Percentiles rank a stretch among this genome's conserved stretches.
These are phyloP conservation scores for Montipora efflorescens DNA, from an alignment of 64 coral and sea anemone species.

Conservation along the genomic window DNA sequence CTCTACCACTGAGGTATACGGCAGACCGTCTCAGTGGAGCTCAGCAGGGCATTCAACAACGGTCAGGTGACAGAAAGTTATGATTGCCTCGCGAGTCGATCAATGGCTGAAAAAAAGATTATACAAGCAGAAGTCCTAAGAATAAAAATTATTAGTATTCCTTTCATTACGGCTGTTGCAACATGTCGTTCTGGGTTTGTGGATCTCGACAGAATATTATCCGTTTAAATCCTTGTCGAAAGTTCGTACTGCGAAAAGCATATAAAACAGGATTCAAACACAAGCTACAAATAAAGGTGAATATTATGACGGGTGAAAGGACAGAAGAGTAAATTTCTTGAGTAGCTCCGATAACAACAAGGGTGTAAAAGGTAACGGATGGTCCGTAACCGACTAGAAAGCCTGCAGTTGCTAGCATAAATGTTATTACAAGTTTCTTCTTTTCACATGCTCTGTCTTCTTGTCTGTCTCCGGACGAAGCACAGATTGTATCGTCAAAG, in stretches of 20 bases:
- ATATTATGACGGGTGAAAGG: neutral
- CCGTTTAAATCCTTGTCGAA: neutral
- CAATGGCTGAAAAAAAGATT: too few species aligned
- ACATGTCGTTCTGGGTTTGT: neutral
- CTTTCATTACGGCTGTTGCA: too few species aligned
- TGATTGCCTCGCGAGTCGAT: too few species aligned
- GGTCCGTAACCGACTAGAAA: neutral
- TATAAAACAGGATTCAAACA: neutral
- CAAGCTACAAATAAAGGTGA: neutral
- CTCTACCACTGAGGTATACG: too few species aligned
- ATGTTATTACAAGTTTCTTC: constrained; percentile 16
- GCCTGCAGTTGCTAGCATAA: neutral
- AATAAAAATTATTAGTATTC: too few species aligned
- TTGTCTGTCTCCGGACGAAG: neutral
- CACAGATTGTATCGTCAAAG: constrained; percentile 44
- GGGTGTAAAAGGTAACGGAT: neutral
- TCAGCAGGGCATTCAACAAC: too few species aligned
- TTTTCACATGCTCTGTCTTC: constrained; percentile 21
- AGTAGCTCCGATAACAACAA: neutral
- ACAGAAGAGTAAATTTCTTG: too few species aligned
- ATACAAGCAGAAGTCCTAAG: too few species aligned
- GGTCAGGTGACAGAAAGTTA: too few species aligned
- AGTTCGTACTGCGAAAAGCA: constrained; percentile 1
- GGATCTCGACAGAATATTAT: neutral
- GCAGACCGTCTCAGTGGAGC: too few species aligned